phyloP scores from a whole-genome alignment of 2,797 vertebrate genomes.

The Serranus cabrilla region DNA sequence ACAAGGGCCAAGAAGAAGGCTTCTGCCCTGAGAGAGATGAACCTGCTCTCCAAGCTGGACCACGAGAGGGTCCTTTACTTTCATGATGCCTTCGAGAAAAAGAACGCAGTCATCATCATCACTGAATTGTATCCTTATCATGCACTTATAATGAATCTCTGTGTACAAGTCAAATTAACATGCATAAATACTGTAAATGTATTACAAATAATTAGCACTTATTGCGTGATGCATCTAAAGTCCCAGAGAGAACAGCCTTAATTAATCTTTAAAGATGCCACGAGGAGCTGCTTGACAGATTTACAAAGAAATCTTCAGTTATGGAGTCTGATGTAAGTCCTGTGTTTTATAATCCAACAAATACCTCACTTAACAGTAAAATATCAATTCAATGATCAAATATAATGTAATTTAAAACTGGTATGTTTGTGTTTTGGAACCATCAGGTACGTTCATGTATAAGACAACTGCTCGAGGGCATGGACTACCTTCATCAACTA shows the following conservation, averaged over 20 bases:
- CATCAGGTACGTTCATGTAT: constrained; percentile 90
- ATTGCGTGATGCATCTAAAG: constrained; percentile 12
- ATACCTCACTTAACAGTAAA: background rate
- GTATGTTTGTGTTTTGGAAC: constrained; percentile 22
- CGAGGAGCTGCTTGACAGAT: constrained; percentile 94
- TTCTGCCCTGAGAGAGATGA: constrained; percentile 91
- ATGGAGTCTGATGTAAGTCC: constrained; percentile 94
- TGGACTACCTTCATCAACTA: constrained; percentile 89
- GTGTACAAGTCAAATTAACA: background rate
- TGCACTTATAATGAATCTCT: background rate
- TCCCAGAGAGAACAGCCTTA: constrained; percentile 80
- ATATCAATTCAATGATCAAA: background rate
- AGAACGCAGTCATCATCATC: constrained; percentile 92
- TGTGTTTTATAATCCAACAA: background rate
- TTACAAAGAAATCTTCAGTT: constrained; percentile 90
- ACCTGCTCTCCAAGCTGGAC: constrained; percentile 92
- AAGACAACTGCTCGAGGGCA: constrained; percentile 92
- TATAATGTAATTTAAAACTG: background rate
- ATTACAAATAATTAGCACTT: background rate
- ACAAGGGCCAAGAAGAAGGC: constrained; percentile 91
- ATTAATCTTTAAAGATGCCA: constrained; percentile 89
- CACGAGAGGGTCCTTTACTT: constrained; percentile 94
- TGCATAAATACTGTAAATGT: background rate
- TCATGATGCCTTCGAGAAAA: constrained; percentile 97
- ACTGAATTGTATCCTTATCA: constrained; percentile 94